Percentiles rank a stretch among this genome's conserved stretches.
These are phyloP conservation scores for Condylura cristata DNA, from an alignment of 2,113 vertebrate species.

Conservation along the genomic window DNA sequence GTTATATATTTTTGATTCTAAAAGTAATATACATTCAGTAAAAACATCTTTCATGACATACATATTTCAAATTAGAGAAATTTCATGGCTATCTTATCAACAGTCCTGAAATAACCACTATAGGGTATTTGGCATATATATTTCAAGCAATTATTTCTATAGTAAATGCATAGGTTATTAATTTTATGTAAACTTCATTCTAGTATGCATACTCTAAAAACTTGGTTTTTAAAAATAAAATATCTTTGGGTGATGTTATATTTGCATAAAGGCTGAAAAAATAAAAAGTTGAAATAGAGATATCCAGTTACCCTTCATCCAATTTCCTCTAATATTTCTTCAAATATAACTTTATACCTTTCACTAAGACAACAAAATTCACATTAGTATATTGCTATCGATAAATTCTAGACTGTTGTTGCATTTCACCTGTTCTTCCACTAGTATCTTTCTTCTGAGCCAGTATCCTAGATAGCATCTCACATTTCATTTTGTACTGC, in stretches of 20 bases:
- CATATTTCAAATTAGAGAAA: background rate
- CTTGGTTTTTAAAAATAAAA: background rate
- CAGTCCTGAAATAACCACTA: background rate
- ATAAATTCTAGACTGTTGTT: background rate
- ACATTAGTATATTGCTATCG: background rate
- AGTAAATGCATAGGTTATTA: background rate
- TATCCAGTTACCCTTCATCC: background rate
- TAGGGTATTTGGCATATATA: background rate
- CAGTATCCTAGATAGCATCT: background rate
- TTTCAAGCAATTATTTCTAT: background rate
- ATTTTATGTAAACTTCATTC: background rate
- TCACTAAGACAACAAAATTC: background rate
- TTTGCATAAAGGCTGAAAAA: background rate
- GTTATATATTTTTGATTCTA: background rate
- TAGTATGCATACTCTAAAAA: background rate
- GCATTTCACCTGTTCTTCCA: background rate
- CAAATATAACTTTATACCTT: background rate
- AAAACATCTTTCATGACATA: conserved; percentile 9
- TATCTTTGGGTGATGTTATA: background rate
- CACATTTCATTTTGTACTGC: background rate
- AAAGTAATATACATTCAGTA: background rate
- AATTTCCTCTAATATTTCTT: background rate
- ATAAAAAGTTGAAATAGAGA: background rate
- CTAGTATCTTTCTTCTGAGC: background rate
- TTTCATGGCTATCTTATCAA: background rate